Conservation (phyloP, 2,888 invertebrate species). For the Tenthredo notha region DNA sequence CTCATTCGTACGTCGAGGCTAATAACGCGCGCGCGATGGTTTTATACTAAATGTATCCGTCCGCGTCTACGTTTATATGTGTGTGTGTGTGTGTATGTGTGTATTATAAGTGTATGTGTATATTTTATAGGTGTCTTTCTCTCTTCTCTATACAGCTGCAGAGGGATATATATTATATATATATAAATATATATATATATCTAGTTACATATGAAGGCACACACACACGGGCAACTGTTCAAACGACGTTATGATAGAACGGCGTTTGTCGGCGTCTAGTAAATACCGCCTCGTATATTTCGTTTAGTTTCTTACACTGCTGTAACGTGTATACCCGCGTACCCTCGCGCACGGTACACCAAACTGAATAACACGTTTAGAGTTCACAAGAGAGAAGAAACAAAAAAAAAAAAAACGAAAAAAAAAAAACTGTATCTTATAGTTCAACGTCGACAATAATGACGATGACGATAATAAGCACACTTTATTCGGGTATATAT, state of each 20-base stretch:
- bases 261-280: constrained; percentile 15
- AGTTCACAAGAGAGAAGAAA: not conserved
- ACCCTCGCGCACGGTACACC: constrained; percentile 17
- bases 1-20: constrained; percentile 67
- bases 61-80: not conserved
- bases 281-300: constrained; percentile 19
- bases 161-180: too few relatives aligned
- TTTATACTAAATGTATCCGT: constrained; percentile 29
- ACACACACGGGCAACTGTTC: constrained; percentile 4
- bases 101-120: not conserved
- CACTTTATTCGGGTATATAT: constrained; percentile 21
- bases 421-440: not conserved
- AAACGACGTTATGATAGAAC: constrained; percentile 25
- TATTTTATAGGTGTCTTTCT: not conserved
- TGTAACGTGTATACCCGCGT: not conserved
- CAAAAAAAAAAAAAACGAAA: not conserved
- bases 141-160: constrained; percentile 2
- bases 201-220: constrained; percentile 15
- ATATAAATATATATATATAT: not conserved
- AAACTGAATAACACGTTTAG: constrained; percentile 13
- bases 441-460: constrained; percentile 5
- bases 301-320: constrained; percentile 15
- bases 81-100: constrained; percentile 15
- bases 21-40: constrained; percentile 57
- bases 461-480: not conserved